Percentiles rank a stretch among this genome's conserved stretches.
Evolutionary conservation across 2,888 invertebrate genomes (phyloP).

Genomic region (Alloscopus bannaensis): DNA sequence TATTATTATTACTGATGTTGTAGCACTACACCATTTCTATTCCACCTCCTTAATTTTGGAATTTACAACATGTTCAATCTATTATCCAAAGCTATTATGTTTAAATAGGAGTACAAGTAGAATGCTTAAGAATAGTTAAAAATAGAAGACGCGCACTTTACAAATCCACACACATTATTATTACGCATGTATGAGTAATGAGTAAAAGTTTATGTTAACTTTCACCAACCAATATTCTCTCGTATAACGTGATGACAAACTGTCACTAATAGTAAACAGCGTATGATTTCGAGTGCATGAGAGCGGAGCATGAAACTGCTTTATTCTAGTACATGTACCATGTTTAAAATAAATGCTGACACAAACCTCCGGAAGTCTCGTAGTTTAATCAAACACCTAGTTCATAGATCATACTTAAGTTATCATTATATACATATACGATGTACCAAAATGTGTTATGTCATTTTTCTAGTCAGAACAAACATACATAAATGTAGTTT

Average conservation of each 20-base stretch:
- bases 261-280: slow-evolving; percentile 5
- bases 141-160: not conserved
- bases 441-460: slow-evolving; percentile 66
- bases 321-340: slow-evolving; percentile 39
- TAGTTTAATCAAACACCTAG: slow-evolving; percentile 43
- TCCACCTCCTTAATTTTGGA: slow-evolving; percentile 37
- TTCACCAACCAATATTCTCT: slow-evolving; percentile 10
- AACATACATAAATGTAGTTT: slow-evolving; percentile 48
- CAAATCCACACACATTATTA: slow-evolving; percentile 1
- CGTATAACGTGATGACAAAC: no score
- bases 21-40: slow-evolving; percentile 30
- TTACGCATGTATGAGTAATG: not conserved
- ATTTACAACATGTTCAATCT: slow-evolving; percentile 62
- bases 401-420: slow-evolving; percentile 55
- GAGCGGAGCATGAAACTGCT: slow-evolving; percentile 30
- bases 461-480: slow-evolving; percentile 65
- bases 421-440: slow-evolving; percentile 46
- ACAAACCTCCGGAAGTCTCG: slow-evolving; percentile 8
- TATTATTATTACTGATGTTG: not conserved
- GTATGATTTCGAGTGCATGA: no score
- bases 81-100: slow-evolving; percentile 63
- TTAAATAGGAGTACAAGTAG: slow-evolving; percentile 33
- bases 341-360: slow-evolving; percentile 11
- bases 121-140: no score
- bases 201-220: slow-evolving; percentile 15